Conservation (phyloP, 1,140 invertebrate species). For the Medauroidea extradentata region DNA sequence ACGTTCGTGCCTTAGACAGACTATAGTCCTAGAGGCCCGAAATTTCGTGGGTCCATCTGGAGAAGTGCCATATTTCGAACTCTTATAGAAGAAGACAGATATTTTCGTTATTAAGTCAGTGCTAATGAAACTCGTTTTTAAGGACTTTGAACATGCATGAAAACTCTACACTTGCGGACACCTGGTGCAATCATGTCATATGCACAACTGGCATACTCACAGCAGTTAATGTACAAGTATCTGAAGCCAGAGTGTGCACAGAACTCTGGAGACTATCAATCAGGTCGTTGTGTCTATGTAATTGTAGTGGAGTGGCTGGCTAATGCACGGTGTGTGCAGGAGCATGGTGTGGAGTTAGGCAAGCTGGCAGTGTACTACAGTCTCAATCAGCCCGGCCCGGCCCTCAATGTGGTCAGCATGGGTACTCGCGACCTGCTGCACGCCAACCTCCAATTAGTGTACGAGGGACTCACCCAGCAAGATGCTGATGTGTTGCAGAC, state of each 20-base stretch:
- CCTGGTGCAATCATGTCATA: not conserved
- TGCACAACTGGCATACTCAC: not conserved
- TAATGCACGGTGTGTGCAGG: constrained; percentile 40
- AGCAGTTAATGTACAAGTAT: not conserved
- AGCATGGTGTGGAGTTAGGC: constrained; percentile 59
- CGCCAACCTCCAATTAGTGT: constrained; percentile 5
- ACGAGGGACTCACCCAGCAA: constrained; percentile 1
- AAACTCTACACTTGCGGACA: too few relatives aligned
- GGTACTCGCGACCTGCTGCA: not conserved
- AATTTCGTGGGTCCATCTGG: too few relatives aligned
- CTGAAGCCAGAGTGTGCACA: not conserved
- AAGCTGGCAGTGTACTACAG: constrained; percentile 66
- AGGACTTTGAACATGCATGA: too few relatives aligned
- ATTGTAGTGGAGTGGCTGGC: too few relatives aligned
- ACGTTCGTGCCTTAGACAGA: too few relatives aligned
- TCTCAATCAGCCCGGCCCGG: constrained; percentile 49
- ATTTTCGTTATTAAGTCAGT: too few relatives aligned
- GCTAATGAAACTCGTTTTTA: too few relatives aligned
- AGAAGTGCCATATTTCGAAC: too few relatives aligned
- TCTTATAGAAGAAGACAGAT: too few relatives aligned
- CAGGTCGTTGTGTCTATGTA: too few relatives aligned
- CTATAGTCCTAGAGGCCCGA: too few relatives aligned
- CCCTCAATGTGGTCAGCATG: constrained; percentile 38
- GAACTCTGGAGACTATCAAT: too few relatives aligned
- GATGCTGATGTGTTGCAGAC: not conserved